Conservation (phyloP, 1,140 invertebrate genomes). For the Brachionus plicatilis region DNA sequence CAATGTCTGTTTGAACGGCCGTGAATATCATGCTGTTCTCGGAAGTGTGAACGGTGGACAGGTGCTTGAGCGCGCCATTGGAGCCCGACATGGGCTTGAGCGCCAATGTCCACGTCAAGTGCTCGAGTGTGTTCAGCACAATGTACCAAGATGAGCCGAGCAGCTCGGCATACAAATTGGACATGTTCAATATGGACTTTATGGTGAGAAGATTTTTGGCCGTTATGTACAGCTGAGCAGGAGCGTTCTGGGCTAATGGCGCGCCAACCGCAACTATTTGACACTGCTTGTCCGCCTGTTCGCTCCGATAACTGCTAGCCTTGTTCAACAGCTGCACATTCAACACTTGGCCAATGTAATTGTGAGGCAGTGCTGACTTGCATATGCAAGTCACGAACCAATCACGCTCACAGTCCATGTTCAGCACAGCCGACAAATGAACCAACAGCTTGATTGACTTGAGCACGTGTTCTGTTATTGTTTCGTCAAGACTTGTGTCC, state of each 20-base stretch:
- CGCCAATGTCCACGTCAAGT: conserved; percentile 94
- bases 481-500: conserved; percentile 74
- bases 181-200: conserved; percentile 37
- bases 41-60: background rate
- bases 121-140: conserved; percentile 59
- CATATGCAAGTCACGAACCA: conserved; percentile 88
- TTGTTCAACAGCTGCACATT: conserved; percentile 42
- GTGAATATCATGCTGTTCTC: conserved; percentile 28
- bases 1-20: conserved; percentile 26
- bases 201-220: conserved; percentile 37
- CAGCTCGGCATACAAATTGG: background rate
- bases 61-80: conserved; percentile 52
- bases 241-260: background rate
- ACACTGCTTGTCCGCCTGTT: conserved; percentile 18
- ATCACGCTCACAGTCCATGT: conserved; percentile 71
- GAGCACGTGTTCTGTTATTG: conserved; percentile 76
- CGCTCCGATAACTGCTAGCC: background rate
- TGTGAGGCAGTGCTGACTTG: conserved; percentile 84
- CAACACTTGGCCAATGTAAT: conserved; percentile 92
- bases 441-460: conserved; percentile 82
- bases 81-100: conserved; percentile 80
- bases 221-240: background rate
- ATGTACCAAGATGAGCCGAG: conserved; percentile 26
- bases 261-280: conserved; percentile 29
- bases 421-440: conserved; percentile 69